phyloP scores from a whole-genome alignment of 2,113 vertebrate species.

The Sinocyclocheilus maitianheensis region DNA sequence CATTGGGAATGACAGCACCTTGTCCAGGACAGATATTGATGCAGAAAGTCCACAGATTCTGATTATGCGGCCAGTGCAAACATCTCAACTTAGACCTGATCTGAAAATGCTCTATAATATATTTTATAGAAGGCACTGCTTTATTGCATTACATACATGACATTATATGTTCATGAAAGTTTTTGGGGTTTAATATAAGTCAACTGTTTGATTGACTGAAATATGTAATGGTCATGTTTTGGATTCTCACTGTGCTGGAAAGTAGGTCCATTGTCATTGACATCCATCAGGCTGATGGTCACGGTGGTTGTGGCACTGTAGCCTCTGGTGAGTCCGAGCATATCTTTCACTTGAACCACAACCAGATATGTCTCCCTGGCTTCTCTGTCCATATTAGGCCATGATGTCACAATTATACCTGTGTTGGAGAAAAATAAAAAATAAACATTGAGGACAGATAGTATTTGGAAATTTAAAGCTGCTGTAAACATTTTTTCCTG shows the following conservation, averaged over 20 bases:
- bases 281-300: conserved; percentile 85
- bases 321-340: conserved; percentile 85
- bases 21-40: too few species aligned
- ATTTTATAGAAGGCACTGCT: too few species aligned
- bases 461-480: too few species aligned
- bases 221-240: too few species aligned
- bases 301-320: conserved; percentile 87
- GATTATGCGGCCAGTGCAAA: neutral
- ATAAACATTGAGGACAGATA: neutral
- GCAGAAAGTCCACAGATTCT: too few species aligned
- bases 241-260: conserved; percentile 87
- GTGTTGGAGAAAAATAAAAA: conserved; percentile 24
- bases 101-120: too few species aligned
- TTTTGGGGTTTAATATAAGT: too few species aligned
- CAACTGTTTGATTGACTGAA: too few species aligned
- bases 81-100: neutral
- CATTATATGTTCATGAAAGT: too few species aligned
- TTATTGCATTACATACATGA: too few species aligned
- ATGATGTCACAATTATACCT: conserved; percentile 89
- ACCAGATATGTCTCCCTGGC: conserved; percentile 85
- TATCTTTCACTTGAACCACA: conserved; percentile 91
- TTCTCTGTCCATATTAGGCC: conserved; percentile 88
- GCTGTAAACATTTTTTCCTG: too few species aligned
- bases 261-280: conserved; percentile 93
- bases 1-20: too few species aligned